A percentile compares a stretch with the other conserved stretches of the same genome.
These are phyloP conservation scores for Ameiurus melas DNA, from an alignment of 2,113 vertebrate species.

Conservation along the genomic window DNA sequence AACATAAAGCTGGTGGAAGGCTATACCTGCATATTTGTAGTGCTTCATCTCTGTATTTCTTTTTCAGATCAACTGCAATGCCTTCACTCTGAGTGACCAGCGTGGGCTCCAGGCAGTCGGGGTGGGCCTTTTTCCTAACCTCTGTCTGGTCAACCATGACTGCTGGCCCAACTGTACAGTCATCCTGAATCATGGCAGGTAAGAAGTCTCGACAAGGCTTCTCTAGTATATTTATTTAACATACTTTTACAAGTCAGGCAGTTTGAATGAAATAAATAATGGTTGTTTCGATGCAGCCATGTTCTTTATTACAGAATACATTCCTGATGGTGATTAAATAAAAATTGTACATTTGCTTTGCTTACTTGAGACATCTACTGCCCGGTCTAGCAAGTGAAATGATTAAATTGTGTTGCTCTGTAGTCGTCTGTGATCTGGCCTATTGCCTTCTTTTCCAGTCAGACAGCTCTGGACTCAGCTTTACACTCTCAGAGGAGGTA, in stretches of 20 bases:
- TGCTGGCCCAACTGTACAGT: slow-evolving; percentile 96
- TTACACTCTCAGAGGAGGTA: slow-evolving; percentile 97
- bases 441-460: slow-evolving; percentile 88
- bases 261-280: background rate
- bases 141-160: slow-evolving; percentile 91
- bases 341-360: background rate
- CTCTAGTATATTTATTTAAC: background rate
- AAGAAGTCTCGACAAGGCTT: slow-evolving; percentile 62
- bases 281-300: background rate
- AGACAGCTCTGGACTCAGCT: slow-evolving; percentile 88
- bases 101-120: slow-evolving; percentile 91
- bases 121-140: slow-evolving; percentile 91
- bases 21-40: background rate
- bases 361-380: background rate
- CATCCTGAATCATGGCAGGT: slow-evolving; percentile 96
- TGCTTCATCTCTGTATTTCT: slow-evolving; percentile 6
- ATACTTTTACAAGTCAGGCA: background rate
- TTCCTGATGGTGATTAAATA: background rate
- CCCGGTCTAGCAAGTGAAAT: background rate
- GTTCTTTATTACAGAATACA: background rate
- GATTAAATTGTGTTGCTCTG: background rate
- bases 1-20: background rate
- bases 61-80: slow-evolving; percentile 88
- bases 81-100: slow-evolving; percentile 91
- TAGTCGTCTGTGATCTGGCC: slow-evolving; percentile 37